Evolutionary conservation across 2,888 invertebrate genomes (phyloP), one percentile per base, ranked within the genome.

Genomic region (Eurytoma californica): DNA sequence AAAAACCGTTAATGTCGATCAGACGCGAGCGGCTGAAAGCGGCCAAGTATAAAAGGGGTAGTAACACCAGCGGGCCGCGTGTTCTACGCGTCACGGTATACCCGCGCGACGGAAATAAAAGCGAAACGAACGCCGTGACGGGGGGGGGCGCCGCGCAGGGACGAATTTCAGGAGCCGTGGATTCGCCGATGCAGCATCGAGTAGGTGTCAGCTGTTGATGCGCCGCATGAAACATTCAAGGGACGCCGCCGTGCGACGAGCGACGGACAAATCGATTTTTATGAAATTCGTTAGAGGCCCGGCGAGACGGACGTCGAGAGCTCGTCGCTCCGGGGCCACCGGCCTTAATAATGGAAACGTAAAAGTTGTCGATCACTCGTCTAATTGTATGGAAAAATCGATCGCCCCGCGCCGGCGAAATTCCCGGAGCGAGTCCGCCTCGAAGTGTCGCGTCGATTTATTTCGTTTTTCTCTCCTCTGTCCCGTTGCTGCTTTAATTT

Each of bases 151-250:
- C 12, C 18, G 4, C 24, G 24, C 24, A 24, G 39, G 30, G 67
- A 72, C 78, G 78, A 73, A 73, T 68, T 70, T 58, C 65, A 49
- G 58, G 24, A 70, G 65, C 58, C 12, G 67, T 20, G 47, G 66
- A 77, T 57, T 68, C 57, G 63, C 78, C 78, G 53, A 69, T 73
- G n/a, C 63, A 65, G 68, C 69, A 63, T 68, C 63, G 78, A 65
- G 51, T 79, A 74, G 65, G 65, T 74, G 73, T 79, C 79, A 79
- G 73, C 68, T 74, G 74, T 58, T 70, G 73, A 74, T 74, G 69
- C 47, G 51, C 5, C 30, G 58, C 72, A 77, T 67, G 72, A 77
- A 67, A 67, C 72, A 77, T 72, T 77, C 77, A 72, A 67, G 39
- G 66, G 61, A 12, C 39, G 68, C 53, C 39, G 39, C 39, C 24